Conservation (phyloP, 2,113 vertebrate genomes). For the Scophthalmus maximus region DNA sequence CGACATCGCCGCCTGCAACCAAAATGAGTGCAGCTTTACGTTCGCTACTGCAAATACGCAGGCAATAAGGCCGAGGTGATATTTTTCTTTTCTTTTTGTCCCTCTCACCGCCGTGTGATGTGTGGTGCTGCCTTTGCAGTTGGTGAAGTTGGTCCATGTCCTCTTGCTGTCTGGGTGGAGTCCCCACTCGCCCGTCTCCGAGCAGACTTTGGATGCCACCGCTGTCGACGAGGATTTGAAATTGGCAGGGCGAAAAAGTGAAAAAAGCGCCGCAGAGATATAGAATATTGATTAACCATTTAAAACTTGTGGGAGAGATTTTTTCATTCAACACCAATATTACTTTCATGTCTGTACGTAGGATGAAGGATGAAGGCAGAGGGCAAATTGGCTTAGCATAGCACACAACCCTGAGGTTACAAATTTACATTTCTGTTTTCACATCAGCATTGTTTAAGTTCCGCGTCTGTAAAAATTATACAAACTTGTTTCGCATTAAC, state of each 20-base stretch:
- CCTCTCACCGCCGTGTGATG: conserved; percentile 84
- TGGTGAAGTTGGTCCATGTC: conserved; percentile 94
- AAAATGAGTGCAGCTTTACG: conserved; percentile 25
- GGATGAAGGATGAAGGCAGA: too few relatives aligned
- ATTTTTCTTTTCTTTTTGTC: not conserved
- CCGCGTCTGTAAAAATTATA: too few relatives aligned
- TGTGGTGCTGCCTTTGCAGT: conserved; percentile 78
- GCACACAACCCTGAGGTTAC: too few relatives aligned
- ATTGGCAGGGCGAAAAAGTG: not conserved
- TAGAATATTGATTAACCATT: too few relatives aligned
- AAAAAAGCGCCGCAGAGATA: conserved; percentile 7
- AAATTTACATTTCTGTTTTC: too few relatives aligned
- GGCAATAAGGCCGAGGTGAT: too few relatives aligned
- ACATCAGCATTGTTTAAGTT: too few relatives aligned
- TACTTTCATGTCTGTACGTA: too few relatives aligned
- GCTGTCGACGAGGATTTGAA: conserved; percentile 77
- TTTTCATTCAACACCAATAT: too few relatives aligned
- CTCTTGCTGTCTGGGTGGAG: conserved; percentile 92
- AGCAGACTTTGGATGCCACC: conserved; percentile 92
- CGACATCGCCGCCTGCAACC: conserved; percentile 88
- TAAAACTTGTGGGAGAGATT: too few relatives aligned
- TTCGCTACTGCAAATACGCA: not conserved
- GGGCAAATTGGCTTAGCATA: too few relatives aligned
- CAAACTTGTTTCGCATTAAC: too few relatives aligned
- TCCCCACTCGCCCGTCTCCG: conserved; percentile 90